Evolutionary conservation across 2,113 vertebrate genomes (phyloP).

Genomic region (Callaeas wilsoni): DNA sequence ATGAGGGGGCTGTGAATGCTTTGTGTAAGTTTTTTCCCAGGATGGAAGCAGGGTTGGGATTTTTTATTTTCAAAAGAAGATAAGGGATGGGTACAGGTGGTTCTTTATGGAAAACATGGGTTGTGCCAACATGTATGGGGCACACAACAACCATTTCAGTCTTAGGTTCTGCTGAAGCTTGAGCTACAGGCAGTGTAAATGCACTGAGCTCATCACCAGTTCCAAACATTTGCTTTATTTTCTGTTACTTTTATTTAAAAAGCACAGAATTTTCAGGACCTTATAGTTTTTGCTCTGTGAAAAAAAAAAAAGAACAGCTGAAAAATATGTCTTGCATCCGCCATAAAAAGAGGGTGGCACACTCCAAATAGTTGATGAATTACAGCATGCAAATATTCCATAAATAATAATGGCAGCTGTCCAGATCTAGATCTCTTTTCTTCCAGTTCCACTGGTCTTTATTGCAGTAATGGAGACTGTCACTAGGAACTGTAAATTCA

Average conservation of each 20-base stretch:
- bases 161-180: neutral
- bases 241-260: neutral
- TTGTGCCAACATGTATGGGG: neutral
- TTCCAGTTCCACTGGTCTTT: neutral
- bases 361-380: neutral
- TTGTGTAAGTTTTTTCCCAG: neutral
- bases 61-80: neutral
- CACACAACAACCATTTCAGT: neutral
- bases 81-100: neutral
- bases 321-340: neutral
- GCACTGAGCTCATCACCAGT: neutral
- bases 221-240: neutral
- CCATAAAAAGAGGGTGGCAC: neutral
- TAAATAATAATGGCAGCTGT: neutral
- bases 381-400: neutral
- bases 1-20: neutral
- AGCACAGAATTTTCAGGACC: neutral
- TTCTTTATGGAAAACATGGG: neutral
- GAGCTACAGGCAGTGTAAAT: neutral
- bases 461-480: neutral
- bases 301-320: neutral
- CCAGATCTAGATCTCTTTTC: neutral
- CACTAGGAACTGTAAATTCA: neutral
- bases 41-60: neutral
- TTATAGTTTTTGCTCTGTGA: neutral